Evolutionary conservation across 2,797 vertebrate species (phyloP).

Genomic region (Rhodeus uyekii): DNA sequence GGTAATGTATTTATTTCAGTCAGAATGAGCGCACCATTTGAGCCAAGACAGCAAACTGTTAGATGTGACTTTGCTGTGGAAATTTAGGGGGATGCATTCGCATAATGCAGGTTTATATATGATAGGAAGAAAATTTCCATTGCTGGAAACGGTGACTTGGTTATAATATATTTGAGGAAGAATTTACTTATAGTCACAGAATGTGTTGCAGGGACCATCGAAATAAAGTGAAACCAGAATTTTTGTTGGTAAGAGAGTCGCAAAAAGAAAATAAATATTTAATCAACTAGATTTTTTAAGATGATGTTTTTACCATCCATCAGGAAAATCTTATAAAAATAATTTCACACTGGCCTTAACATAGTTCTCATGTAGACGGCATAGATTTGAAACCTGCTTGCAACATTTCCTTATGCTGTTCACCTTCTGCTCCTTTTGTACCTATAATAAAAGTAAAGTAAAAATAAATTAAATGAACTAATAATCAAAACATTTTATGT

Average conservation of each 20-base stretch:
- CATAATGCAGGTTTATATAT: background rate
- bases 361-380: background rate
- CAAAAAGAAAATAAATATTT: background rate
- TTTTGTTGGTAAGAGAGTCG: background rate
- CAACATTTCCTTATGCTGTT: background rate
- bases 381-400: background rate
- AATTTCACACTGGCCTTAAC: background rate
- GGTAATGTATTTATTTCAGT: slow-evolving; percentile 51
- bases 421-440: background rate
- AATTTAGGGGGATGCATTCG: background rate
- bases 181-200: background rate
- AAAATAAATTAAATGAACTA: background rate
- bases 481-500: background rate
- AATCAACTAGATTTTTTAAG: background rate
- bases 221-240: too few species aligned
- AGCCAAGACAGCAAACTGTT: background rate
- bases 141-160: slow-evolving; percentile 1
- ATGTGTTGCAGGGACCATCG: too few species aligned
- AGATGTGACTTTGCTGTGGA: background rate
- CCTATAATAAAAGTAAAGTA: background rate
- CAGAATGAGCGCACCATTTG: slow-evolving; percentile 41
- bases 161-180: background rate
- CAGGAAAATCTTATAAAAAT: background rate
- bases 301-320: background rate
- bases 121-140: background rate